phyloP scores from a whole-genome alignment of 2,113 vertebrate species.

The Podarcis raffonei region DNA sequence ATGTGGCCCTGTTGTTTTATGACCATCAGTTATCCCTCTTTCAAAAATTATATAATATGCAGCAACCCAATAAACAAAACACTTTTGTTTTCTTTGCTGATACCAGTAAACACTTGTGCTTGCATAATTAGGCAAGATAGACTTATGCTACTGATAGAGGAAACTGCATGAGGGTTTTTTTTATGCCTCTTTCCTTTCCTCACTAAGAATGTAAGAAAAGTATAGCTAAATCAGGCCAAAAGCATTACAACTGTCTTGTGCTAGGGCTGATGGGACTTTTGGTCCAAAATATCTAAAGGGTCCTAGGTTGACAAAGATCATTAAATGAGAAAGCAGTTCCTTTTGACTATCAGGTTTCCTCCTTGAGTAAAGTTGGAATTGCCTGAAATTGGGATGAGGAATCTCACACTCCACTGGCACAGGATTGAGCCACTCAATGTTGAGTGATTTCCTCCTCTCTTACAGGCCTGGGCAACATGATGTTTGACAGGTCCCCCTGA shows the following conservation, averaged over 20 bases:
- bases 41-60: too few species aligned
- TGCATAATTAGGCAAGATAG: neutral
- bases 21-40: neutral
- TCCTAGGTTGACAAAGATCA: too few species aligned
- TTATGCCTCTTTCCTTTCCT: neutral
- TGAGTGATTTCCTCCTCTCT: too few species aligned
- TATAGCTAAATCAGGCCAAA: neutral
- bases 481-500: too few species aligned
- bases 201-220: neutral
- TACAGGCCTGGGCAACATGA: too few species aligned
- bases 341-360: neutral
- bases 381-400: too few species aligned
- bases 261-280: too few species aligned
- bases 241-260: too few species aligned
- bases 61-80: conserved; percentile 1
- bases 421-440: too few species aligned
- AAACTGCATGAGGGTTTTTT: neutral
- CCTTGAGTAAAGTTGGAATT: neutral
- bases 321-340: neutral
- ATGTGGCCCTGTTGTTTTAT: conserved; percentile 14
- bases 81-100: neutral
- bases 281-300: too few species aligned
- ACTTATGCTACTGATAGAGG: neutral
- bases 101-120: conserved; percentile 28
- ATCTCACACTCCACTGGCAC: too few species aligned